phyloP scores from a whole-genome alignment of 2,888 invertebrate genomes.

The Odontomyia ornata region DNA sequence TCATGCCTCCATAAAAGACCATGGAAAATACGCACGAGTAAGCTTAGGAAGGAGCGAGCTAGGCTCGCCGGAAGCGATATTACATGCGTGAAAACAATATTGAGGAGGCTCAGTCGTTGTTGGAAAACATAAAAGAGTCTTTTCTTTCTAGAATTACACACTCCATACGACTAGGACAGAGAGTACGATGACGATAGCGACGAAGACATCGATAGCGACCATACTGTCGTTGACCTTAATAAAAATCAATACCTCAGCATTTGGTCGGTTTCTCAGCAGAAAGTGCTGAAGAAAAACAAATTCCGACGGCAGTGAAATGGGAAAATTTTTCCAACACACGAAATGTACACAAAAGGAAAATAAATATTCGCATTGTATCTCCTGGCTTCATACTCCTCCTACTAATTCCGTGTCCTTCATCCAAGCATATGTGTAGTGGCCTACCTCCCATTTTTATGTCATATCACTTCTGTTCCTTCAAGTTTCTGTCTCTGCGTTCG shows the following conservation, averaged over 20 bases:
- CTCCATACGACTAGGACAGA: not conserved
- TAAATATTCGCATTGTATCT: not conserved
- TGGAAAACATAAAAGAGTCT: conserved; percentile 35
- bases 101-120: conserved; percentile 4
- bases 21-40: not conserved
- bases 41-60: not conserved
- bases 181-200: not conserved
- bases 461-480: not conserved
- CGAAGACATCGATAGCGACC: not conserved
- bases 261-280: conserved; percentile 38
- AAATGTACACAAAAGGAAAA: not conserved
- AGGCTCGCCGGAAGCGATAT: not conserved
- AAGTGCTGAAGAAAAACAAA: no score
- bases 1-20: not conserved
- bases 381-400: not conserved
- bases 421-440: not conserved
- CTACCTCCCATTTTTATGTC: not conserved
- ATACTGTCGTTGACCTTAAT: conserved; percentile 43
- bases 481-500: not conserved
- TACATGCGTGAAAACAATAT: not conserved
- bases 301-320: no score
- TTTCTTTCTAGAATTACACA: conserved; percentile 23
- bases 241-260: conserved; percentile 48
- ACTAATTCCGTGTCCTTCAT: not conserved
- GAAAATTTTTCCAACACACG: conserved; percentile 20